Evolutionary conservation across 2,113 vertebrate genomes (phyloP).

Genomic region (Ptyas mucosa): DNA sequence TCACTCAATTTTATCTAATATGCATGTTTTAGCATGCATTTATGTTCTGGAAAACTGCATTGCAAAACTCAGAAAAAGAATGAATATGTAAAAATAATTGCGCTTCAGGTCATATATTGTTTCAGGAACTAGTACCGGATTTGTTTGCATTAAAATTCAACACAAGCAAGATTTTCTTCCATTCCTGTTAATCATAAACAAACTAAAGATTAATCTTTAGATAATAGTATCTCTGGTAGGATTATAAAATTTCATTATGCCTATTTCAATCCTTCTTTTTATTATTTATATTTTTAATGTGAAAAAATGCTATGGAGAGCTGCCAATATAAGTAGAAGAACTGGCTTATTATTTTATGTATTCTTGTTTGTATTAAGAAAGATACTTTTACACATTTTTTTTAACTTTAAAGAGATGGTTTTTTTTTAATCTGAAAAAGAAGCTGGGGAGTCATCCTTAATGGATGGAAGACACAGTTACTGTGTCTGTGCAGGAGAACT

Average conservation of each 20-base stretch:
- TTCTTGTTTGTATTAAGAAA: neutral
- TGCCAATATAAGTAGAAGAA: neutral
- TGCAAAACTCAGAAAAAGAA: neutral
- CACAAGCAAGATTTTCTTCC: neutral
- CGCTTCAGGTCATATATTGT: neutral
- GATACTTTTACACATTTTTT: neutral
- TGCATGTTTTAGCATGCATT: neutral
- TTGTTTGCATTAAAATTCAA: neutral
- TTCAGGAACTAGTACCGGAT: neutral
- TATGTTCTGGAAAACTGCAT: neutral
- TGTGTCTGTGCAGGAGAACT: neutral
- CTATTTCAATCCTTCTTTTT: neutral
- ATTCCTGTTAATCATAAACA: neutral
- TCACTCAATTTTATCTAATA: neutral
- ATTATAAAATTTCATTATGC: neutral
- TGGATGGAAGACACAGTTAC: neutral
- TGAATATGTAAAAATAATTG: neutral
- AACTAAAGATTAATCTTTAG: neutral
- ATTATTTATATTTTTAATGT: neutral
- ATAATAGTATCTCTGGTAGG: neutral
- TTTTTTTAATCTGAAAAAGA: neutral
- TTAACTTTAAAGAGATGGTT: neutral
- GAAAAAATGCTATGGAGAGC: neutral
- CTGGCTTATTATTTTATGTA: neutral
- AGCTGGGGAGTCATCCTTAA: neutral